Evolutionary conservation across 2,113 vertebrate species (phyloP).

Genomic region (Rhinoptilus africanus): DNA sequence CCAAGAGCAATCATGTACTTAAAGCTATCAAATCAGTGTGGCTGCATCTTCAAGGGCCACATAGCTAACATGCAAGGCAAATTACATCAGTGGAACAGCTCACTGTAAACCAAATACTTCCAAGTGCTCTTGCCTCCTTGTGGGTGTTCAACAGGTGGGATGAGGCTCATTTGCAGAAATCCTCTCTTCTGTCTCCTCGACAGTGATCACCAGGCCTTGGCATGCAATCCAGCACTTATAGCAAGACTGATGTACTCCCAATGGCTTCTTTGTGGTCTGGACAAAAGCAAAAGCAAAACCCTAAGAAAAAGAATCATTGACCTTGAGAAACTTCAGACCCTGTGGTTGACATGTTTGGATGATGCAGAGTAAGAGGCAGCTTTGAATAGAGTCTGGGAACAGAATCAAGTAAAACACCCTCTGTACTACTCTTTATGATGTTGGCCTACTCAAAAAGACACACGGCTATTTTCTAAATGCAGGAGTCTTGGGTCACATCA

Average conservation of each 20-base stretch:
- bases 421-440: background rate
- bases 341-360: background rate
- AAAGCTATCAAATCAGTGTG: background rate
- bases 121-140: background rate
- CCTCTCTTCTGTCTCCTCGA: background rate
- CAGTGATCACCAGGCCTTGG: background rate
- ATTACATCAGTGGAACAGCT: background rate
- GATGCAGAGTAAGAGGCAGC: background rate
- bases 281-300: background rate
- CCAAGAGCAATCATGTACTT: background rate
- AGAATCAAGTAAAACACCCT: background rate
- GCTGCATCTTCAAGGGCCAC: background rate
- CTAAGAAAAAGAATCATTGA: background rate
- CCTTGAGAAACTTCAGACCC: background rate
- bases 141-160: background rate
- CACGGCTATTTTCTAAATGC: background rate
- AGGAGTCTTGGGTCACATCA: background rate
- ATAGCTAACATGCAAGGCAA: background rate
- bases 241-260: background rate
- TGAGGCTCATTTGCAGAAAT: background rate
- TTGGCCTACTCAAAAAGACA: background rate
- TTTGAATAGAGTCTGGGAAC: background rate
- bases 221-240: fast-evolving
- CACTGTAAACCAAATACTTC: background rate
- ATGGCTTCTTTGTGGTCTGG: background rate